phyloP scores from a whole-genome alignment of 1,140 invertebrate genomes.

The Halyomorpha halys region DNA sequence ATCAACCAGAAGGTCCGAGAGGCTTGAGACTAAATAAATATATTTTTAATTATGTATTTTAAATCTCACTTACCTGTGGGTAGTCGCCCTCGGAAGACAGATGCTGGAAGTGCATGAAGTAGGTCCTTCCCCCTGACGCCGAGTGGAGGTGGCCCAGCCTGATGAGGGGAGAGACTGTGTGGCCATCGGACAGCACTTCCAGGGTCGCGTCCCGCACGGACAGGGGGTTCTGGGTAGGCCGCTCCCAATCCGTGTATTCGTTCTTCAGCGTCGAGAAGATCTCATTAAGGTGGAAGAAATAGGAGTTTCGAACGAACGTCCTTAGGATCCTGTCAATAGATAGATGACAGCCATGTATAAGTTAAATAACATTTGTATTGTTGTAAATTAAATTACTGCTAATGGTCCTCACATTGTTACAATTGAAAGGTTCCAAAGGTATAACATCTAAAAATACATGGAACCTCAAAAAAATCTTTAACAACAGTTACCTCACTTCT shows the following conservation, averaged over 20 bases:
- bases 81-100: conserved; percentile 61
- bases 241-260: conserved; percentile 88
- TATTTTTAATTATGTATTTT: too few relatives aligned
- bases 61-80: conserved; percentile 49
- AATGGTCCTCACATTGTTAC: too few relatives aligned
- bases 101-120: conserved; percentile 81
- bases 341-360: too few relatives aligned
- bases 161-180: conserved; percentile 71
- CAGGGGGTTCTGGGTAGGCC: conserved; percentile 59
- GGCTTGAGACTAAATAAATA: too few relatives aligned
- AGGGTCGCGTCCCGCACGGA: conserved; percentile 64
- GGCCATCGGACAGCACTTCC: conserved; percentile 72
- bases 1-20: too few relatives aligned
- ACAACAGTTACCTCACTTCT: too few relatives aligned
- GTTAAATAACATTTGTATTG: too few relatives aligned
- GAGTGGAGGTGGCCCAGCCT: conserved; percentile 70
- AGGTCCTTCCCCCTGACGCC: conserved; percentile 59
- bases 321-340: conserved; percentile 52
- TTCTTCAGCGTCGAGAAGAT: conserved; percentile 83
- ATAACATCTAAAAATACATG: too few relatives aligned
- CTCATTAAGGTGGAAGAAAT: conserved; percentile 80
- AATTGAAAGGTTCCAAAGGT: too few relatives aligned
- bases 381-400: too few relatives aligned
- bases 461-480: too few relatives aligned
- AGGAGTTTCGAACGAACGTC: conserved; percentile 79